A percentile compares a stretch with the other conserved stretches of the same genome.
These are phyloP conservation scores for Arizona elegans DNA, from an alignment of 2,113 vertebrate genomes.

Conservation along the genomic window DNA sequence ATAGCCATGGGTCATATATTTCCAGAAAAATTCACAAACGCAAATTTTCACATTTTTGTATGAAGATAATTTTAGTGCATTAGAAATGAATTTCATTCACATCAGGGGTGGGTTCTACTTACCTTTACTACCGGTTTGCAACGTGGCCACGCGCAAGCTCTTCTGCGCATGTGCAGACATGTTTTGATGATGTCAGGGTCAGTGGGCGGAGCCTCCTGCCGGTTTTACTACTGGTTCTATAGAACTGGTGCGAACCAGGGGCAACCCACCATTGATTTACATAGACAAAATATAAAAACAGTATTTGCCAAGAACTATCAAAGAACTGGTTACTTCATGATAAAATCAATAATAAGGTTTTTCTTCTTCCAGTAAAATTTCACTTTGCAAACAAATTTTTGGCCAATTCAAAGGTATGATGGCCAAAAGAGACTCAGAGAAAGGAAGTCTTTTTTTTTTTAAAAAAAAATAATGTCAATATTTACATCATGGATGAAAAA, in stretches of 20 bases:
- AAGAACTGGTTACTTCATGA: not conserved
- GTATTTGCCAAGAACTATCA: not conserved
- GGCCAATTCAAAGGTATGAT: not conserved
- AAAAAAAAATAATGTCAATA: not conserved
- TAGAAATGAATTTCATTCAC: not conserved
- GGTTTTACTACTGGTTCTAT: no score
- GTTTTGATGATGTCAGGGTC: no score
- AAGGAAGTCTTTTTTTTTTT: not conserved
- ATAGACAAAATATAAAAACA: not conserved
- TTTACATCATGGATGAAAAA: not conserved
- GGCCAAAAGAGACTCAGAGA: not conserved
- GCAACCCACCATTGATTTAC: not conserved
- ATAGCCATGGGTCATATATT: not conserved
- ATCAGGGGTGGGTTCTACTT: no score
- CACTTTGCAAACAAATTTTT: not conserved
- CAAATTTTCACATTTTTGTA: not conserved
- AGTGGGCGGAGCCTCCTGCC: no score
- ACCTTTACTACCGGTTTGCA: no score
- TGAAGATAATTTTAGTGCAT: not conserved
- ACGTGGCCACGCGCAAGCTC: accelerated
- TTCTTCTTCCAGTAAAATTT: not conserved
- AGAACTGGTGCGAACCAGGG: no score
- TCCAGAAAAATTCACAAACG: not conserved
- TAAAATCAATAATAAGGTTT: not conserved
- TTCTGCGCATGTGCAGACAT: no score